phyloP scores from a whole-genome alignment of 2,797 vertebrate genomes.

The Poecilia gillii region DNA sequence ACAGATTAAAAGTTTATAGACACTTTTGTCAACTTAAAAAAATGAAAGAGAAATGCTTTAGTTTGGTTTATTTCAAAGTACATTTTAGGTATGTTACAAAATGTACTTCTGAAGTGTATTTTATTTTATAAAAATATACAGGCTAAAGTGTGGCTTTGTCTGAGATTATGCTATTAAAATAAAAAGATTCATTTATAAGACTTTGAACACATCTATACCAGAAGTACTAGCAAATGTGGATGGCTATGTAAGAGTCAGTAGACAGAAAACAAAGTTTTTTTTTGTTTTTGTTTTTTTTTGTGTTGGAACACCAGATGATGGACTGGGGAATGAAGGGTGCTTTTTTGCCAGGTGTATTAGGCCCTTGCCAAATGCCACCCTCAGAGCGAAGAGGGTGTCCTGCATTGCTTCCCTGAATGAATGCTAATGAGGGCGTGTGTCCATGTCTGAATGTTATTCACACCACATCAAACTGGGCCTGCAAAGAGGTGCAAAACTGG shows the following conservation, averaged over 20 bases:
- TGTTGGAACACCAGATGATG: constrained; percentile 55
- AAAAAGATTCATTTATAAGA: not conserved
- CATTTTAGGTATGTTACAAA: not conserved
- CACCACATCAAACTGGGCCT: constrained; percentile 85
- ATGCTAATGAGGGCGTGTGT: constrained; percentile 82
- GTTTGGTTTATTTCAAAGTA: not conserved
- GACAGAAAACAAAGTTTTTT: constrained; percentile 14
- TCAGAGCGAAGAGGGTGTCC: constrained; percentile 80
- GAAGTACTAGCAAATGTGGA: not conserved
- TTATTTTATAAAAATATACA: not conserved
- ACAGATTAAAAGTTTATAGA: not conserved
- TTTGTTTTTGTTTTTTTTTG: constrained; percentile 7
- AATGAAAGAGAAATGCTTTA: not conserved
- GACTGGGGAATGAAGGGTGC: constrained; percentile 47
- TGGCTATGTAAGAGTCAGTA: not conserved
- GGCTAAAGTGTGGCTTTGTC: not conserved
- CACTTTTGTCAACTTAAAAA: not conserved
- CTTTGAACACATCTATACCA: not conserved
- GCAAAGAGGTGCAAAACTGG: constrained; percentile 85
- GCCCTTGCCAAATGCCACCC: constrained; percentile 84
- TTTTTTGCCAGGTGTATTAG: constrained; percentile 83
- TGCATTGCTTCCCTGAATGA: constrained; percentile 76
- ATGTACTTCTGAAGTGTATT: not conserved
- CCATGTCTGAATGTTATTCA: constrained; percentile 85
- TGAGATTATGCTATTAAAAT: not conserved